Evolutionary conservation across 1,140 invertebrate species (phyloP).

Genomic region (Stegodyphus mimosarum): DNA sequence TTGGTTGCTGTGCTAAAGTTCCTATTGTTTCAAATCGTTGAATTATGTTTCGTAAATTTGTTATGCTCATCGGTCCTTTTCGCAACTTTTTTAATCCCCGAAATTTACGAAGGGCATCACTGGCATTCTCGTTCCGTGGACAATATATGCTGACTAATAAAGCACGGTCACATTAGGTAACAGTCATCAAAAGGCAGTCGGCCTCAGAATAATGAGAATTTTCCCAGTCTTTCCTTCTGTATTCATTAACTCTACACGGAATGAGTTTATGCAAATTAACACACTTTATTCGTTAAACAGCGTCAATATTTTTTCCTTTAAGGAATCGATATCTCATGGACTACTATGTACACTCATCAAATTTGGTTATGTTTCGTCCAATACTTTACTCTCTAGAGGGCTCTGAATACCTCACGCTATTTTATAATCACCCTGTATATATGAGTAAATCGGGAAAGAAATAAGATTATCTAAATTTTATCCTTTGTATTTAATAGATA

Average conservation of each 20-base stretch:
- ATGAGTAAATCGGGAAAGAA: too few relatives aligned
- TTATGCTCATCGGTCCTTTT: conserved; percentile 1
- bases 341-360: too few relatives aligned
- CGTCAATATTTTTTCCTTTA: too few relatives aligned
- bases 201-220: neutral
- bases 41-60: neutral
- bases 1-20: neutral
- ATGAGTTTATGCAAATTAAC: neutral
- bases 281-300: neutral
- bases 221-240: neutral
- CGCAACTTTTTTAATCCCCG: neutral
- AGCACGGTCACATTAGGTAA: neutral
- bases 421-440: too few relatives aligned
- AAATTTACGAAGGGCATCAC: neutral
- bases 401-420: too few relatives aligned
- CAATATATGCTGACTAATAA: neutral
- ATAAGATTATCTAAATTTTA: too few relatives aligned
- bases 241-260: neutral
- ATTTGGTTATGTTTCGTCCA: too few relatives aligned
- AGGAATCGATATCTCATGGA: too few relatives aligned
- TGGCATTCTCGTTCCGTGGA: neutral
- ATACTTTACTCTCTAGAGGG: too few relatives aligned
- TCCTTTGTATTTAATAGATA: too few relatives aligned
- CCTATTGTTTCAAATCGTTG: neutral
- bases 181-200: neutral